Evolutionary conservation across 1,140 invertebrate species (phyloP), one percentile per base, ranked within the genome.

Genomic region (Listronotus oregonensis): DNA sequence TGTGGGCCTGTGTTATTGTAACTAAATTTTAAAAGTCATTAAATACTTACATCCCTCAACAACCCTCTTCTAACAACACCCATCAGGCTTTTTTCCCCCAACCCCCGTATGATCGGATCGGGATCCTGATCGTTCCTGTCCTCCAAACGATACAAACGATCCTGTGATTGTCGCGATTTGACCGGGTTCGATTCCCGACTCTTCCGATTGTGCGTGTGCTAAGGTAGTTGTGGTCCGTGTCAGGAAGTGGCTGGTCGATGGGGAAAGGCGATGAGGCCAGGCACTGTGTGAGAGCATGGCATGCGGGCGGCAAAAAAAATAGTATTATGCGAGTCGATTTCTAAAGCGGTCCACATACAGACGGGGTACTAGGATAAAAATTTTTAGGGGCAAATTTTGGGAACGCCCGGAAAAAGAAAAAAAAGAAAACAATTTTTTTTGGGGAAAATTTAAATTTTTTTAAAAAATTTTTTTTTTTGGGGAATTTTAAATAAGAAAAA

Each of bases 91-190:
- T 42, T 88, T 90, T 32, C 85, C 88, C 6, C n/a, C n/a, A n/a
- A 90, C 82, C 78, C 90, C 89, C 7, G 89, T 90, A 71, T 90
- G 88, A 76, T 90, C 89, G 47, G 89, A 74, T 90, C 90, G 66
- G 87, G 87, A 73, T 86, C 85, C 65, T 88, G 87, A 73, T 86
- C 85, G 80, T 34, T 78, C 73, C 49, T 76, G 62, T 6, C 81
- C 82, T 17, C 85, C 85, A 50, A 87, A 76, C 3, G 85, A 86
- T 39, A 82, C 84, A 60, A 87, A 79, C 0, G 86, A 87, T 49
- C 86, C 86, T 10, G 86, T 87, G 67, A 88, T 87, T 3, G 86
- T 88, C 5, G 86, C 86, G 65, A 88, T 83, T 18, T 84, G 82
- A n/a, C 83, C 84, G 0, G 83, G 83, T 69, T 85, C 84, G 54